Conservation (phyloP, 2,888 invertebrate species). For the Eupithecia tripunctaria region DNA sequence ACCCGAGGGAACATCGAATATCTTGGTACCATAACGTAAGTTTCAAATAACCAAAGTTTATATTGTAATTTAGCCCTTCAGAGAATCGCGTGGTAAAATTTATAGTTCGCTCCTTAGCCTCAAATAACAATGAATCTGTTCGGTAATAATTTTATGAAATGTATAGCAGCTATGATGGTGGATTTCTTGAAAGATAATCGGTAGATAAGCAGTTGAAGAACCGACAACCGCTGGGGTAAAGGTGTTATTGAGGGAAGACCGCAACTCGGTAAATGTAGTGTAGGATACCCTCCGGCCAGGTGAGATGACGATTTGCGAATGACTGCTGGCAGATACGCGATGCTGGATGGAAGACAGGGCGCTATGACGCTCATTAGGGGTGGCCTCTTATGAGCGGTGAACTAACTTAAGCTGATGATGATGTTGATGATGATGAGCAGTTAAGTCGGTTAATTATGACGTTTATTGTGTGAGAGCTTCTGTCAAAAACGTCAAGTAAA, state of each 20-base stretch:
- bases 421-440: too few species aligned
- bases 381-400: too few species aligned
- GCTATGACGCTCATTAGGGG: too few species aligned
- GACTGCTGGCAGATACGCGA: too few species aligned
- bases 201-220: not conserved
- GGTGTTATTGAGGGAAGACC: too few species aligned
- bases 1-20: constrained; percentile 93
- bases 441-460: not conserved
- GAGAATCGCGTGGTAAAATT: constrained; percentile 43
- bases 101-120: constrained; percentile 39
- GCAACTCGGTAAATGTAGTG: too few species aligned
- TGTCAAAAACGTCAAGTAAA: not conserved
- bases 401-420: too few species aligned
- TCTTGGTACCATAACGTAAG: constrained; percentile 96
- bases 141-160: not conserved
- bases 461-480: not conserved
- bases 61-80: constrained; percentile 45
- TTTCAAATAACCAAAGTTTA: constrained; percentile 56
- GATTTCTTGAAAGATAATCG: not conserved
- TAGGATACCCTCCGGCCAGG: too few species aligned
- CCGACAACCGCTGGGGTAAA: too few species aligned
- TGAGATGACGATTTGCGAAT: too few species aligned
- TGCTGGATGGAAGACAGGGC: too few species aligned
- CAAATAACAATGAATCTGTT: constrained; percentile 37
- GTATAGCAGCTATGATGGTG: not conserved